Base-by-base conservation (phyloP, 2,888 invertebrate genomes). In the Euphydryas editha region DNA sequence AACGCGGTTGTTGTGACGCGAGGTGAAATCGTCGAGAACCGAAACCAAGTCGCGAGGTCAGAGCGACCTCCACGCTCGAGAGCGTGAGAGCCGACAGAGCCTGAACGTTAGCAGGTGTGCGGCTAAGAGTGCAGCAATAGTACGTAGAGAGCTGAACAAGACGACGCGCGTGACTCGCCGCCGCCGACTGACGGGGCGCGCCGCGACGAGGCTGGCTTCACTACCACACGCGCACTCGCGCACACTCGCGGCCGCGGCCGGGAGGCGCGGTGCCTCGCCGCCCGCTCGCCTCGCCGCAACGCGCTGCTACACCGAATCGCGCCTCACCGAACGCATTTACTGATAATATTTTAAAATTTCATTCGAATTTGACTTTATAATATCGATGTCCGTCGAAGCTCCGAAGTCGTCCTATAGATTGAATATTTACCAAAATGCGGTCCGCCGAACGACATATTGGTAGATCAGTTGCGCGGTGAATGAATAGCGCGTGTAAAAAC, bases 121-220 rank as follows among this genome's bases (percentile, higher is more conserved):
- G 84, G 82, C 70, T 81, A 75, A 81, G 79, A 84, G 80, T 84
- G 82, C 85, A 84, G 83, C 83, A 77, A 75, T 71, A 80, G 75
- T 77, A 75, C 83, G 71, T 79, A 81, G 81, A 81, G 83, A 84
- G 78, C 77, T 82, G 79, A 78, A 87, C 88, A 83, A 87, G 85
- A 89, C 91, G 87, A 88, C 90, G 86, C 88, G 92, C 88, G 89
- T 88, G 92, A 88, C 88, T 90, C 85, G 90, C 88, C 85, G 88
- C 86, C 90, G 90, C 87, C 90, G 88, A 92, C 92, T 92, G 91
- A 90, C 88, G 90, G 88, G 83, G 86, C 89, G 89, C 88, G 87
- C 88, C 87, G 88, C 87, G 85, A 79, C 87, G 84, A 84, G 81
- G 80, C 85, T 81, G 83, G 80, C 77, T 78, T 76, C 83, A 88